Conservation (phyloP, 2,113 vertebrate species). For the Zeus faber region DNA sequence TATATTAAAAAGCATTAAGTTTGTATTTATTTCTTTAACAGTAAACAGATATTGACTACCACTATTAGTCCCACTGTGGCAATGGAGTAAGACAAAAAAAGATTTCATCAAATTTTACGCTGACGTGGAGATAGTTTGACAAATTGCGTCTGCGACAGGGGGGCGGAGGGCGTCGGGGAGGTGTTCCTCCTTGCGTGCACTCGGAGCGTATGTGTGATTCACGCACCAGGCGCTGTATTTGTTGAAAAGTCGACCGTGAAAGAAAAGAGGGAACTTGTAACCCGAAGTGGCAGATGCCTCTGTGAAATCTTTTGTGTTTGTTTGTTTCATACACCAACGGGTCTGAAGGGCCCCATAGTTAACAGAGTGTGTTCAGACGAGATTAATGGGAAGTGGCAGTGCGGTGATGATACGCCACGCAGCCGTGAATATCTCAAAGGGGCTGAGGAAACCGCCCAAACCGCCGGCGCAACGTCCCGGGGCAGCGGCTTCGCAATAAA, state of each 20-base stretch:
- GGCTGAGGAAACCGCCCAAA: constrained; percentile 16
- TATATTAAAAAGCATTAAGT: too few species aligned
- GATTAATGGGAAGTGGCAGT: constrained; percentile 44
- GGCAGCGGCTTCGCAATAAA: too few species aligned
- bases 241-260: constrained; percentile 36
- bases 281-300: constrained; percentile 31
- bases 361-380: constrained; percentile 32
- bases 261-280: constrained; percentile 29
- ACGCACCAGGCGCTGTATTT: constrained; percentile 22
- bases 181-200: neutral
- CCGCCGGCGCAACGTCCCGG: constrained; percentile 11
- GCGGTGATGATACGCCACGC: constrained; percentile 8
- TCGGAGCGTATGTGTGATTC: neutral
- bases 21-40: too few species aligned
- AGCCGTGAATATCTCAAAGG: constrained; percentile 44
- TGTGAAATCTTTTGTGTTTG: constrained; percentile 25
- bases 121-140: too few species aligned
- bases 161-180: neutral
- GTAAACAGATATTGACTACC: too few species aligned
- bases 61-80: too few species aligned
- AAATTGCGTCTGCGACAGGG: neutral
- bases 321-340: constrained; percentile 25
- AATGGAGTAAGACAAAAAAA: too few species aligned
- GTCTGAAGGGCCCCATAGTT: constrained; percentile 10
- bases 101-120: too few species aligned